Evolutionary conservation across 2,797 vertebrate genomes (phyloP).

Genomic region (Cygnus olor): DNA sequence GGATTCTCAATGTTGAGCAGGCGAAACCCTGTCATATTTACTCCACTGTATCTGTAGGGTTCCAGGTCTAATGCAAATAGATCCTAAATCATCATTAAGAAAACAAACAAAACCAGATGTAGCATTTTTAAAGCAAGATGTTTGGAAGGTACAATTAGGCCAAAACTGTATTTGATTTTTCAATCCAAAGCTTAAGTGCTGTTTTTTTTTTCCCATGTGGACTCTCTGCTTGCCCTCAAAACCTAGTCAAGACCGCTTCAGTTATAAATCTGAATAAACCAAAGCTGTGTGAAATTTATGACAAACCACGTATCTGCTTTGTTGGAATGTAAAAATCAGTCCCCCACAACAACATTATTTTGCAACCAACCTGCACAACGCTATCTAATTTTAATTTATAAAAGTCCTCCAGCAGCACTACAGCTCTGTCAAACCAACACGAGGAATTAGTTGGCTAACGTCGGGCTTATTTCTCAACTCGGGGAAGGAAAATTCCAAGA

Average conservation of each 20-base stretch:
- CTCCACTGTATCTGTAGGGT: constrained; percentile 95
- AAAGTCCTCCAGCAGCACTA: background rate
- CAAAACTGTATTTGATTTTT: background rate
- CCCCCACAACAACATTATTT: background rate
- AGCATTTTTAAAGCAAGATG: background rate
- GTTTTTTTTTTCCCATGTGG: rapidly evolving
- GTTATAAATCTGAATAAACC: background rate
- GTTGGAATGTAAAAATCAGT: background rate
- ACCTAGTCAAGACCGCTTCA: background rate
- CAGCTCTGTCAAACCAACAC: background rate
- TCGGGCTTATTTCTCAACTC: background rate
- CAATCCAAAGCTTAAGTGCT: background rate
- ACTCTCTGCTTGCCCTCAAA: background rate
- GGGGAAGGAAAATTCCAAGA: background rate
- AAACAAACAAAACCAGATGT: background rate
- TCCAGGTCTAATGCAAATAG: constrained; percentile 95
- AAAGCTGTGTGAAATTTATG: background rate
- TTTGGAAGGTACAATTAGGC: background rate
- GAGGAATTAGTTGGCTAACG: background rate
- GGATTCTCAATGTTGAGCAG: constrained; percentile 91
- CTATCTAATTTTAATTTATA: background rate
- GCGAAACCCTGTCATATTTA: constrained; percentile 98
- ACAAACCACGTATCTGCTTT: background rate
- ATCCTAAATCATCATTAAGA: constrained; percentile 80
- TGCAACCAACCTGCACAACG: background rate